phyloP scores from a whole-genome alignment of 2,113 vertebrate genomes.

The Beaufortia kweichowensis region DNA sequence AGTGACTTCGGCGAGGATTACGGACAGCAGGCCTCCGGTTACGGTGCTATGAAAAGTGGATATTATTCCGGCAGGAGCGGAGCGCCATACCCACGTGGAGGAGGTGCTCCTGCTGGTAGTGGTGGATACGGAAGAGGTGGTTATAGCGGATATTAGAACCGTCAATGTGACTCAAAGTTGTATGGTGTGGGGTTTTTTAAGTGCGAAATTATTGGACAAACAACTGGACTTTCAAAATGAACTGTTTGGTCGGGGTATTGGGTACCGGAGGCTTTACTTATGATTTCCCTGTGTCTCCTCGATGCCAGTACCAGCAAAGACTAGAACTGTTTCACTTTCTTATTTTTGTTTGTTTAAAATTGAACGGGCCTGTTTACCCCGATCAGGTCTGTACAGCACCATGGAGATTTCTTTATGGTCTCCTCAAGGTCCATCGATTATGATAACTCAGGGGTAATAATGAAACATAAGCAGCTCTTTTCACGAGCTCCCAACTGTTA shows the following conservation, averaged over 20 bases:
- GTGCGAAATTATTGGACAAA: conserved; percentile 20
- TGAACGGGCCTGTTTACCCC: conserved; percentile 5
- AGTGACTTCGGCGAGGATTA: conserved; percentile 81
- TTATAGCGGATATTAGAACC: conserved; percentile 52
- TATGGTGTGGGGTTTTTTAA: no score
- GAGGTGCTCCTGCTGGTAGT: conserved; percentile 50
- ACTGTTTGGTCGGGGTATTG: conserved; percentile 5
- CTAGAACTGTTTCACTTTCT: not conserved
- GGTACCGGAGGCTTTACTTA: not conserved
- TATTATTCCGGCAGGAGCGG: conserved; percentile 76
- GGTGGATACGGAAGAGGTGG: conserved; percentile 48
- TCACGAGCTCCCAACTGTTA: not conserved
- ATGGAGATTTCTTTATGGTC: not conserved
- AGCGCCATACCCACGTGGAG: conserved; percentile 80
- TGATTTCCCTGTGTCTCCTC: not conserved
- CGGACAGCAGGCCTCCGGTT: conserved; percentile 80
- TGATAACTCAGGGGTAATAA: conserved; percentile 26
- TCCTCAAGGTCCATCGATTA: not conserved
- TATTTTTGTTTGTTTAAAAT: conserved; percentile 2
- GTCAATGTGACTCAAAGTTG: conserved; percentile 10
- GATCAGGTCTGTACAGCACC: not conserved
- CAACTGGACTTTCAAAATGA: conserved; percentile 29
- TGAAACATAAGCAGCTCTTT: conserved; percentile 32
- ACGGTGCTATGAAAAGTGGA: conserved; percentile 82
- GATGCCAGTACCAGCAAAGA: conserved; percentile 20